A percentile compares a stretch with the other conserved stretches of the same genome.
Conservation (phyloP, 2,888 invertebrate genomes). For the Mesorhabditis spiculigera region DNA sequence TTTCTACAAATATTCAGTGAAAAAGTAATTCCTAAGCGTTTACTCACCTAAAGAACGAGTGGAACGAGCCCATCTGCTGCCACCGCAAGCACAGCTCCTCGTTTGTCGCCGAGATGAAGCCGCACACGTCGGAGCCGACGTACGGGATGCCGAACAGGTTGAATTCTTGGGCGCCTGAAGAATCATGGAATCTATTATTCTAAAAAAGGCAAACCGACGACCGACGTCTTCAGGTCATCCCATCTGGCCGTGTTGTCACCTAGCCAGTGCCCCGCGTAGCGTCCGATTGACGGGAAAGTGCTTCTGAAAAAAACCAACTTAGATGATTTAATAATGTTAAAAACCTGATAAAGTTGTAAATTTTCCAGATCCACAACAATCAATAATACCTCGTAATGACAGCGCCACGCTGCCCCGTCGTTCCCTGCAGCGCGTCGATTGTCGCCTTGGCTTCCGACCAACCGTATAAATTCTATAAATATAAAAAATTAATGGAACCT, state of each 20-base stretch:
- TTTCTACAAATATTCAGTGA: constrained; percentile 53
- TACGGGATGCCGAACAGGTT: constrained; percentile 43
- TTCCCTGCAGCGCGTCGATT: constrained; percentile 61
- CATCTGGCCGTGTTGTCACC: constrained; percentile 77
- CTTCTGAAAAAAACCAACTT: constrained; percentile 44
- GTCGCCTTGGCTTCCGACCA: constrained; percentile 75
- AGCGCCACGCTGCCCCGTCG: constrained; percentile 59
- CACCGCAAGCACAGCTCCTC: constrained; percentile 69
- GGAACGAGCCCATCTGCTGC: constrained; percentile 60
- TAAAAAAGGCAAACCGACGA: constrained; percentile 27
- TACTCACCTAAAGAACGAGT: constrained; percentile 46
- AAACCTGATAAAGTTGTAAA: neutral
- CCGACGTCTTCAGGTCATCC: constrained; percentile 69
- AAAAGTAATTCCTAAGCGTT: neutral
- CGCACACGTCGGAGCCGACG: constrained; percentile 62
- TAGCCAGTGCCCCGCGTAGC: constrained; percentile 72
- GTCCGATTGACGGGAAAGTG: constrained; percentile 59
- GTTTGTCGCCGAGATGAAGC: constrained; percentile 60
- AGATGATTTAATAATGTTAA: neutral
- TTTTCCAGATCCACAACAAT: too few species aligned
- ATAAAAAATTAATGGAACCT: too few species aligned
- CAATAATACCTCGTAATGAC: constrained; percentile 46
- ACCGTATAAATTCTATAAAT: constrained; percentile 66
- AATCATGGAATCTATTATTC: neutral
- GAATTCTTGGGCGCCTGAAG: constrained; percentile 34